Evolutionary conservation across 37 sponge, comb jelly and placozoan genomes (phyloP), one percentile per base, ranked within the genome.

Genomic region (Agelas oroides): DNA sequence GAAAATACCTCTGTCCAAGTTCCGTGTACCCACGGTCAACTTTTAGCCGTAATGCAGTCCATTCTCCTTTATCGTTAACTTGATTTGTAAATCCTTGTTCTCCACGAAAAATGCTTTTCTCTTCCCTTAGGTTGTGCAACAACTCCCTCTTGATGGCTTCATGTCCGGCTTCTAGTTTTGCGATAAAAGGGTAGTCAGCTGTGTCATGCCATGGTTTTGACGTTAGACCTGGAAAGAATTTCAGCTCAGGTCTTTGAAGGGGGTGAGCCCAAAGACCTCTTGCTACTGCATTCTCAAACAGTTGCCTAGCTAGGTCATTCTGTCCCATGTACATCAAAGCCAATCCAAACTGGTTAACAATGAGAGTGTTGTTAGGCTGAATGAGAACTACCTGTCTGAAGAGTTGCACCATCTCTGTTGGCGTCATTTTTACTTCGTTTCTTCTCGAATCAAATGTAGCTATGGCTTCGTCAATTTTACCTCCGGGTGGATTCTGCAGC

Each of bases 321-420:
- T 37, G 41, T 17, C 88, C 93, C 1, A 68, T 58, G 28, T 76
- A 76, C 67, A 92, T 35, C 13, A 92, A 63, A 37, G 84, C 66
- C n/a, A 92, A 69, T 0, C 93, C 93, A 62, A 88, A 92, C 60
- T 92, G 89, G 67, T 88, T 83, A 38, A 92, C 84, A 24, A 92
- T 62, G 46, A 84, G 84, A 0, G 67, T 68, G 72, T 92, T 88
- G 64, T 60, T 92, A 21, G 93, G 93, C 33, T 86, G 69, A 40
- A 92, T 65, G 8, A 92, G 75, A 33, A 92, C 60, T 21, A 88
- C 84, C 24, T 58, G 37, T 1, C 70, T 70, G 76, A 88, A 92
- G 40, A 92, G 85, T 46, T 77, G 64, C 60, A 87, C 60, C 18
- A 65, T 76, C 70, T 92, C 88, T 63, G 28, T 27, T 38, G 83